Evolutionary conservation across 2,888 invertebrate species (phyloP), one percentile per base, ranked within the genome.

Genomic region (Branchellion lobata): DNA sequence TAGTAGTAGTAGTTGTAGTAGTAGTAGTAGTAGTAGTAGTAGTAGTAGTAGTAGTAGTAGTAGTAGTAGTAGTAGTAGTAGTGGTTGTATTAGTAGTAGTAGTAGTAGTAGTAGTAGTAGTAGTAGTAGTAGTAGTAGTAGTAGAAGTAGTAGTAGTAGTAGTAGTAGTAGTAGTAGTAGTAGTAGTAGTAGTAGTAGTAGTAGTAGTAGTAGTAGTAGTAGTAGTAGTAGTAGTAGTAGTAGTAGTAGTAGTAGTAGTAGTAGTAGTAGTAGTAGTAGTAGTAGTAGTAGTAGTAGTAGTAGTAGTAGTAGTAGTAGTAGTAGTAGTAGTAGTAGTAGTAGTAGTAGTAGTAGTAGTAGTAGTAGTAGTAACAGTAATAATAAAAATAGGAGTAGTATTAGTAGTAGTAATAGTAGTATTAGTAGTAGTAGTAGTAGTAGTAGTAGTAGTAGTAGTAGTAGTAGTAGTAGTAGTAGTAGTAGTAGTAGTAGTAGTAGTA

Each of bases 21-120:
- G 51, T 51, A 51, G 51, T 51, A 51, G 51, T 51, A 51, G 51
- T 51, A 51, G 51, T 51, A 51, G 51, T 51, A 51, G 51, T 51
- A 51, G 51, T 51, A 51, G 51, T 51, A 51, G 51, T 51, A 51
- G 51, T 51, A 51, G 51, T 51, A 51, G 51, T 51, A 51, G 51
- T 51, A 51, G 51, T 51, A 51, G 51, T 51, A 51, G 51, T n/a
- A n/a, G n/a, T n/a, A n/a, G n/a, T n/a, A n/a, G n/a, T n/a, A n/a
- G n/a, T n/a, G n/a, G n/a, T n/a, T n/a, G n/a, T n/a, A n/a, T n/a
- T n/a, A n/a, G n/a, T n/a, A n/a, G n/a, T n/a, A n/a, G n/a, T n/a
- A n/a, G 18, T 18, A 51, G 51, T 51, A 51, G 51, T 51, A 51
- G 51, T 51, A 51, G 51, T 18, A 51, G 18, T 51, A 51, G 51